Conservation (phyloP, 2,113 vertebrate genomes). For the Larimichthys polyactis region DNA sequence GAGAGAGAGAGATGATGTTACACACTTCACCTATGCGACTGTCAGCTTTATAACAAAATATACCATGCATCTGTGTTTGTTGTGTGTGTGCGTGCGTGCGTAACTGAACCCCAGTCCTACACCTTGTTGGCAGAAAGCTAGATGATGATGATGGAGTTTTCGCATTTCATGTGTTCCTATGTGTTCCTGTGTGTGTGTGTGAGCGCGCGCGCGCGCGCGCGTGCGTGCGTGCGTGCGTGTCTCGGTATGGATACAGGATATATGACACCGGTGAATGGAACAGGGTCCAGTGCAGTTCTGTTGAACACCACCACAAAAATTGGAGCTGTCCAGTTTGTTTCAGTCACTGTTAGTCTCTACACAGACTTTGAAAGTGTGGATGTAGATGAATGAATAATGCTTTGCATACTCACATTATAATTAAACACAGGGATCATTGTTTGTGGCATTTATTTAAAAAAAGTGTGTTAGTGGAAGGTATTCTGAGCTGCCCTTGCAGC, state of each 20-base stretch:
- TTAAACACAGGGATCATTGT: background rate
- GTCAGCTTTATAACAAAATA: no score
- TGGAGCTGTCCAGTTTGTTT: background rate
- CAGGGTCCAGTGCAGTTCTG: background rate
- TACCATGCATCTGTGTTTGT: background rate
- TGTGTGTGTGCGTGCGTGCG: conserved; percentile 2
- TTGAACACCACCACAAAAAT: background rate
- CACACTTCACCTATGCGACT: background rate
- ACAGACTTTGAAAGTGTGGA: background rate
- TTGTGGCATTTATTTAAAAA: background rate
- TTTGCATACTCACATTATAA: background rate
- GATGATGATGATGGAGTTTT: conserved; percentile 15
- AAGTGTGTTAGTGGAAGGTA: background rate
- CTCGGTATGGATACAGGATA: background rate
- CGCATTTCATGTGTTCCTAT: background rate
- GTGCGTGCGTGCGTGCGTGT: background rate
- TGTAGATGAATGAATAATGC: background rate
- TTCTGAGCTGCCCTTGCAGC: background rate
- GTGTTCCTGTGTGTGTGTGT: no score
- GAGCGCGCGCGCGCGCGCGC: background rate
- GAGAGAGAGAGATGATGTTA: background rate
- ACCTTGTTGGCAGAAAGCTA: conserved; percentile 19
- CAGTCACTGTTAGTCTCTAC: background rate
- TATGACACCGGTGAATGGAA: background rate
- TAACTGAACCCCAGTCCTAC: conserved; percentile 6